Conservation (phyloP, 2,797 vertebrate species). For the Mergus octosetaceus region DNA sequence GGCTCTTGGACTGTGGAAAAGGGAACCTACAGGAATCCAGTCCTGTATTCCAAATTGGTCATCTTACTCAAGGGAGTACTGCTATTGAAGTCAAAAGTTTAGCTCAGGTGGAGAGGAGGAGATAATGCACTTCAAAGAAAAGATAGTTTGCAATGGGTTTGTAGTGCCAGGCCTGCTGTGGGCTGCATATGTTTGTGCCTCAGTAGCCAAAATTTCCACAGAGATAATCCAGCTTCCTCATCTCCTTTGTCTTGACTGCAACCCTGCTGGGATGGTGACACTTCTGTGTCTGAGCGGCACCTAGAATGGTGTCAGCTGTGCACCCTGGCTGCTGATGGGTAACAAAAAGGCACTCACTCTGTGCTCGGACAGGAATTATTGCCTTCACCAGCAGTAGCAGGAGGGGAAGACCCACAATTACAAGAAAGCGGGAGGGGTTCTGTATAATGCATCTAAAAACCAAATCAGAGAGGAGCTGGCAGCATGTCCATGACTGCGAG, state of each 20-base stretch:
- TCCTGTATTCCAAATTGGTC: not conserved
- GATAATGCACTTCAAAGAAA: not conserved
- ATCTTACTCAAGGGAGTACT: not conserved
- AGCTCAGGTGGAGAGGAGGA: not conserved
- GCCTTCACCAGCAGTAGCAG: not conserved
- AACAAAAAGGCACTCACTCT: not conserved
- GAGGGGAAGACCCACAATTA: not conserved
- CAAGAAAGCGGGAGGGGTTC: too few relatives aligned
- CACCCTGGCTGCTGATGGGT: not conserved
- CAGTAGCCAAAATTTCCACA: not conserved
- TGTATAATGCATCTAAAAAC: not conserved
- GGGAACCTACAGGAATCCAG: not conserved
- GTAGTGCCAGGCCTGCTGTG: not conserved
- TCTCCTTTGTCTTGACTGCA: not conserved
- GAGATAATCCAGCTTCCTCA: not conserved
- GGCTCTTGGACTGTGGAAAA: not conserved
- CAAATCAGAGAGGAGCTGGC: not conserved
- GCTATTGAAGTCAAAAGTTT: not conserved
- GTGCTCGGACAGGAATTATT: not conserved
- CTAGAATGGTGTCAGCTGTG: not conserved
- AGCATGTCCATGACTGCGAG: not conserved
- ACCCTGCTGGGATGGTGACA: not conserved
- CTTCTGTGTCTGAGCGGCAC: not conserved
- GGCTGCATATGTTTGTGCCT: not conserved
- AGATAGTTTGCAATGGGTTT: not conserved